Evolutionary conservation across 2,888 invertebrate genomes (phyloP).

Genomic region (Agelastica alni): DNA sequence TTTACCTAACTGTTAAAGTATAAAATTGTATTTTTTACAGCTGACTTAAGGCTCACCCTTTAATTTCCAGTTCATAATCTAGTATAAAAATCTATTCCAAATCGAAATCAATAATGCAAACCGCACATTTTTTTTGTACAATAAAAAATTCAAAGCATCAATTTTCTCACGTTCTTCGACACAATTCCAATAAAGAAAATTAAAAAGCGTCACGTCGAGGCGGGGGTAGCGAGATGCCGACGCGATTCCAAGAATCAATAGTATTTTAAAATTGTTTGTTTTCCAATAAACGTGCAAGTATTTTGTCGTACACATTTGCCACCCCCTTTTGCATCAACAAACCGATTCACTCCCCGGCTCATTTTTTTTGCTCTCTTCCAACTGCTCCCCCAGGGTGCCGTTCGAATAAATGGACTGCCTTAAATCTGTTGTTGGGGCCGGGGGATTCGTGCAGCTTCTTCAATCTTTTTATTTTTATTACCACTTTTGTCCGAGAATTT

Average conservation of each 20-base stretch:
- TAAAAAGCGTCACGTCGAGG: constrained; percentile 22
- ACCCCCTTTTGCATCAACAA: constrained; percentile 17
- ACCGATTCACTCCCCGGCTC: constrained; percentile 5
- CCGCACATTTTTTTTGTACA: neutral
- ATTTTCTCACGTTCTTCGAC: constrained; percentile 14
- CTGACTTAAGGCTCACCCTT: no score
- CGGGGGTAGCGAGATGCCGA: constrained; percentile 21
- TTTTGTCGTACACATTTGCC: constrained; percentile 24
- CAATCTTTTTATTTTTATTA: constrained; percentile 5
- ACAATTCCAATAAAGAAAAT: constrained; percentile 27
- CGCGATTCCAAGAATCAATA: constrained; percentile 30
- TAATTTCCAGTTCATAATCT: no score
- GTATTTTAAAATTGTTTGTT: constrained; percentile 34
- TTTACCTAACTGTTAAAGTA: no score
- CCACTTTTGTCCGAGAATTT: constrained; percentile 16
- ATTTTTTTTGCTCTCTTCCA: neutral
- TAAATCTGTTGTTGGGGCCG: constrained; percentile 21
- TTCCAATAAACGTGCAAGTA: constrained; percentile 23
- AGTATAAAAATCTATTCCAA: neutral
- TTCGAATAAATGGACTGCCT: constrained; percentile 26
- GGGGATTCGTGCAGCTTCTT: constrained; percentile 21
- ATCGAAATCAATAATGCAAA: neutral
- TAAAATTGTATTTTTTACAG: no score
- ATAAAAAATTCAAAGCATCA: neutral
- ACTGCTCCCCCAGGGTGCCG: constrained; percentile 15